These are phyloP conservation scores for Micrasema longulum DNA, from an alignment of 1,140 invertebrate species.

Conservation along the genomic window DNA sequence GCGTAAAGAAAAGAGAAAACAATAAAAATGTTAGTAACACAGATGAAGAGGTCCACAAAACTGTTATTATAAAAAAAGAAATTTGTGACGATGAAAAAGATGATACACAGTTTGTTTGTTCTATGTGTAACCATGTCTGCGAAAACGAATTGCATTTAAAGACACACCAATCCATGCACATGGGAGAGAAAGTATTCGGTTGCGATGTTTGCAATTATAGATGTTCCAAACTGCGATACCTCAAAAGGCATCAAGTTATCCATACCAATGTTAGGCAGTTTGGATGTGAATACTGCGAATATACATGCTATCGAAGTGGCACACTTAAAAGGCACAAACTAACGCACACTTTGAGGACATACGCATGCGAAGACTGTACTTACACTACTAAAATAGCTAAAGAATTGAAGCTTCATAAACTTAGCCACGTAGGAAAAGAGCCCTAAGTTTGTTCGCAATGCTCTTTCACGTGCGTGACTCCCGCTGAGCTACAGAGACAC, in stretches of 20 bases:
- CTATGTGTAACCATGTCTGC: conserved; percentile 8
- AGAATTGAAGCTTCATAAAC: conserved; percentile 53
- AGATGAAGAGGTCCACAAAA: too few species aligned
- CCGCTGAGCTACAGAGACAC: conserved; percentile 40
- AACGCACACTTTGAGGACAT: conserved; percentile 68
- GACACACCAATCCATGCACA: conserved; percentile 61
- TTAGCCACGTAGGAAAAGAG: conserved; percentile 47
- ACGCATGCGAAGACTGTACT: conserved; percentile 69
- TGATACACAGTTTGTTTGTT: conserved; percentile 7
- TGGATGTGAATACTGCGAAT: conserved; percentile 67
- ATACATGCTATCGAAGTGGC: conserved; percentile 56
- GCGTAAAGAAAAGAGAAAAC: too few species aligned
- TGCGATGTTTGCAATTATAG: conserved; percentile 25
- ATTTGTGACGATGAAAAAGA: conserved; percentile 1
- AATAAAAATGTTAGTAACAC: too few species aligned
- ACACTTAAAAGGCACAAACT: conserved; percentile 62
- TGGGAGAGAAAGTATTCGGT: conserved; percentile 72
- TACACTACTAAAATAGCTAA: conserved; percentile 63
- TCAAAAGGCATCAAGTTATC: conserved; percentile 24
- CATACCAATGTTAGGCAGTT: conserved; percentile 61
- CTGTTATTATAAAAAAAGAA: not conserved
- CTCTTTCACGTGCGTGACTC: conserved; percentile 23
- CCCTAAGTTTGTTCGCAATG: conserved; percentile 40
- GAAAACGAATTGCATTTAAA: conserved; percentile 18
- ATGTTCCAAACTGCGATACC: not conserved